A percentile compares a stretch with the other conserved stretches of the same genome.
phyloP scores from a whole-genome alignment of 2,888 invertebrate species.

The Coenonympha glycerion region DNA sequence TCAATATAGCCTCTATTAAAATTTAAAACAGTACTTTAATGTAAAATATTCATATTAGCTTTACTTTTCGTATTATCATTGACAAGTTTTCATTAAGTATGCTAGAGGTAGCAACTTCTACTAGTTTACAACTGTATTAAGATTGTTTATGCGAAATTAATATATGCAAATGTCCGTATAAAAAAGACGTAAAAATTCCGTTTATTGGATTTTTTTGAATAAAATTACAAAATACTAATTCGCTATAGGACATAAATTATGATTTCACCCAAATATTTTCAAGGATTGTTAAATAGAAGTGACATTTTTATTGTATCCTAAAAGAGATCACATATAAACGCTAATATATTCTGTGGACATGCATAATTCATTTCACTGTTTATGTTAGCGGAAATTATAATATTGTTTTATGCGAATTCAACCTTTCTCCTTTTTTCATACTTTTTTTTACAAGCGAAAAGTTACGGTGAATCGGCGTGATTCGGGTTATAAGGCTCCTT shows the following conservation, averaged over 20 bases:
- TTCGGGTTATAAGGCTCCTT: too few relatives aligned
- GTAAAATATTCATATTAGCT: too few relatives aligned
- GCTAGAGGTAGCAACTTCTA: not conserved
- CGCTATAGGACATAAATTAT: slow-evolving; percentile 25
- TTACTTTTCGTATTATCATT: not conserved
- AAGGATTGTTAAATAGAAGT: not conserved
- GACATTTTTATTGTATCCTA: not conserved
- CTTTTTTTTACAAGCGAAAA: too few relatives aligned
- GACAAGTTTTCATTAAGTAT: too few relatives aligned
- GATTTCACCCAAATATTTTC: slow-evolving; percentile 14
- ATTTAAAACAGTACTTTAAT: too few relatives aligned
- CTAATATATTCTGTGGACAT: not conserved
- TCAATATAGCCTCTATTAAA: too few relatives aligned
- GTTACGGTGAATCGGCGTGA: too few relatives aligned
- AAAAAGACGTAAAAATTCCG: slow-evolving; percentile 10
- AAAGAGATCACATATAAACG: not conserved
- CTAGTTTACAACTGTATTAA: not conserved
- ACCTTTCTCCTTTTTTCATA: too few relatives aligned
- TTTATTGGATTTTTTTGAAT: slow-evolving; percentile 30
- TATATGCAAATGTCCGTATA: slow-evolving; percentile 1
- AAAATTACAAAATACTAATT: slow-evolving; percentile 27
- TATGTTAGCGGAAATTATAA: too few relatives aligned
- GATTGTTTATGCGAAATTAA: not conserved
- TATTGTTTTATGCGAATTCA: too few relatives aligned
- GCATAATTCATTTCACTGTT: not conserved